These are phyloP conservation scores for Vidua macroura DNA, from an alignment of 2,113 vertebrate species.

Conservation along the genomic window DNA sequence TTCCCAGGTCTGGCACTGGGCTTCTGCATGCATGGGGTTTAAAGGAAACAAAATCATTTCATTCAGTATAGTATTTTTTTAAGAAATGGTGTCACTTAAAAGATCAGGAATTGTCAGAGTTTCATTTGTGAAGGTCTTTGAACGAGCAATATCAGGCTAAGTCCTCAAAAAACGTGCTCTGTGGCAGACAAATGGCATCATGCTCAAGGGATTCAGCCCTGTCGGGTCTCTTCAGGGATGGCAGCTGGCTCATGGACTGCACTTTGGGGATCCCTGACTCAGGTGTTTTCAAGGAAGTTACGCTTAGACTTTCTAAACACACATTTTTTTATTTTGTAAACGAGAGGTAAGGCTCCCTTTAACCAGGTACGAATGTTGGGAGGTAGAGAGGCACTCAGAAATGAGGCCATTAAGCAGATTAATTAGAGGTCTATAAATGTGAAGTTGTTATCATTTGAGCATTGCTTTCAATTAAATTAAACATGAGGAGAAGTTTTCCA, in stretches of 20 bases:
- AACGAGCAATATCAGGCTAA: not conserved
- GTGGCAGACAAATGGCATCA: not conserved
- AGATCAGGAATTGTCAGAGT: not conserved
- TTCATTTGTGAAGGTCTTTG: not conserved
- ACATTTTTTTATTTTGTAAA: not conserved
- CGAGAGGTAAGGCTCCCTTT: not conserved
- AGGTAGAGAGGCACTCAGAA: not conserved
- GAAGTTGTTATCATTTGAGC: constrained; percentile 56
- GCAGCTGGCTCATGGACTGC: not conserved
- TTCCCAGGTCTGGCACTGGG: not conserved
- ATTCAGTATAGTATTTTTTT: not conserved
- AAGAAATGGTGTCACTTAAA: not conserved
- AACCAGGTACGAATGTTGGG: not conserved
- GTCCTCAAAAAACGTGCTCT: not conserved
- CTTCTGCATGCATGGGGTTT: not conserved
- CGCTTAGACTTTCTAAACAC: not conserved
- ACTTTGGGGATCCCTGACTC: not conserved
- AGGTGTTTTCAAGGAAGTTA: not conserved
- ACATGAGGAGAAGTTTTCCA: constrained; percentile 42
- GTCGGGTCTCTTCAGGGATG: not conserved
- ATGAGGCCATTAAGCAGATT: constrained; percentile 32
- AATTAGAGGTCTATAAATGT: constrained; percentile 45
- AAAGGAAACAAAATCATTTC: not conserved
- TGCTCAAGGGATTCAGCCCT: not conserved
- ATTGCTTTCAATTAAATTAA: constrained; percentile 66